Evolutionary conservation across 2,113 vertebrate genomes (phyloP), one percentile per base, ranked within the genome.

Genomic region (Ageneiosus marmoratus): DNA sequence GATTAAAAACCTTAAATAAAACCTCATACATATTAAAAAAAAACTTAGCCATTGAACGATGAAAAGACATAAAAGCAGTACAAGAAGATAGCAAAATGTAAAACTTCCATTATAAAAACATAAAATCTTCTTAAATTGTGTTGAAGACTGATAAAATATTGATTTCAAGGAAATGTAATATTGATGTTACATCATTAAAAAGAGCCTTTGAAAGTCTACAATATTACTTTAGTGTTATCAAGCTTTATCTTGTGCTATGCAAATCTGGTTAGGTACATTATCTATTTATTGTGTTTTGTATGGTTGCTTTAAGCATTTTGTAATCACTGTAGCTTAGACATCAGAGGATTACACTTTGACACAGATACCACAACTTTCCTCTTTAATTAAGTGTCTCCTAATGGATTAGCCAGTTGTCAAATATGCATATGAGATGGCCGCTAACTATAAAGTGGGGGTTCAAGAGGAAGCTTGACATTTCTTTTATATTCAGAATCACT

Each of bases 381-480:
- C 75, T 80, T 83, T 86, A 50, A 88, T 87, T 85, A 86, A 60
- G 20, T 32, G 0, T 20, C 80, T 65, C 56, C 80, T 85, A 69
- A 50, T 83, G 58, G 56, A 84, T 50, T 56, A 79, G 27, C 44
- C 34, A 50, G 51, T 53, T 50, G 37, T 69, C n/a, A 81, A 75
- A 56, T 70, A 84, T 83, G 70, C 79, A 86, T 77, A 84, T 44
- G 8, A 83, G 48, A 82, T 44, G 5, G 37, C n/a, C 62, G 34
- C 72, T 63, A 56, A 37, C 58, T 75, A 79, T n/a, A 76, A 55
- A 81, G 77, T 62, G 60, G n/a, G 79, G 73, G 18, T 5, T 69
- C 8, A 44, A 53, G 27, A 51, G n/a, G 44, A 51, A 10, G 7
- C 27, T 32, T 29, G 9, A 20, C 46, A 10, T 56, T 13, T 20